phyloP scores from a whole-genome alignment of 2,113 vertebrate genomes.

The Todiramphus chloris region DNA sequence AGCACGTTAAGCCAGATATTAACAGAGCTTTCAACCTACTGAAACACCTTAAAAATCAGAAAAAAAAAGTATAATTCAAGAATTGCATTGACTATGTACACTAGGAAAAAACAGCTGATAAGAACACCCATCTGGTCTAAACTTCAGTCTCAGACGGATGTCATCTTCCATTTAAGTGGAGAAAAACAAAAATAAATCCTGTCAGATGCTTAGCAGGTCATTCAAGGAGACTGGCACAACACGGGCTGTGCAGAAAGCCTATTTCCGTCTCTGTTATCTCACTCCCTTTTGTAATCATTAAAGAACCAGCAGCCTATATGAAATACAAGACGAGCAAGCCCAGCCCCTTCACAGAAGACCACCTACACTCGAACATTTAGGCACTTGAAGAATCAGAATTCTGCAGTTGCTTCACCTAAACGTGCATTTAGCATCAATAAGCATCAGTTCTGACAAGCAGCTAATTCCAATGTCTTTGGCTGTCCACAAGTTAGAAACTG shows the following conservation, averaged over 20 bases:
- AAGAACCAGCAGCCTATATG: background rate
- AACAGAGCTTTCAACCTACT: background rate
- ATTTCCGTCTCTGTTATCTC: background rate
- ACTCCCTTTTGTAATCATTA: background rate
- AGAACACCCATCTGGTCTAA: background rate
- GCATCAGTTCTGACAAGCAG: background rate
- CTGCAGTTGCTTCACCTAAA: background rate
- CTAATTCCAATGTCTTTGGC: background rate
- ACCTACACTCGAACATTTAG: background rate
- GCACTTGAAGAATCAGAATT: background rate
- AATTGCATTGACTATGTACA: background rate
- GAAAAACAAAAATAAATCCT: background rate
- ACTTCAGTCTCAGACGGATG: background rate
- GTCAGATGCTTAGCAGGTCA: background rate
- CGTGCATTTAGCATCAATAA: background rate
- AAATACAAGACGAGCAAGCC: background rate
- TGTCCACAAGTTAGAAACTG: background rate
- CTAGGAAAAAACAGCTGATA: background rate
- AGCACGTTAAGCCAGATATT: background rate
- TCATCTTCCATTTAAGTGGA: background rate
- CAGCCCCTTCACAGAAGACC: background rate
- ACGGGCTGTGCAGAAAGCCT: background rate
- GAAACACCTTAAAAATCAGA: background rate
- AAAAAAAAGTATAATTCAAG: background rate
- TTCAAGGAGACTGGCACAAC: background rate